These are phyloP conservation scores for Asobara japonica DNA, from an alignment of 1,140 invertebrate genomes.

Conservation along the genomic window DNA sequence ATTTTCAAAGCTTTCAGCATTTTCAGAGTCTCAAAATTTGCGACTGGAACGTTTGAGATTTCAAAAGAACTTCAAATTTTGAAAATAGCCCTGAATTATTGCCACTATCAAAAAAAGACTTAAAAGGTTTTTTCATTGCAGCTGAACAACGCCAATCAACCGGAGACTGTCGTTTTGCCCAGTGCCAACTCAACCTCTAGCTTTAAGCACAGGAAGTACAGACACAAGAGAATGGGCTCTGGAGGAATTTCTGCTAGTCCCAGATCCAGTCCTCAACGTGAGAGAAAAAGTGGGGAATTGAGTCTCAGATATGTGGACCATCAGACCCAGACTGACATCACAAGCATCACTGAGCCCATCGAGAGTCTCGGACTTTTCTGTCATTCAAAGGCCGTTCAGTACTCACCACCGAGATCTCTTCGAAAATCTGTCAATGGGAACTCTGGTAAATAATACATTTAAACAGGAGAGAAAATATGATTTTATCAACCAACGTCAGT, in stretches of 20 bases:
- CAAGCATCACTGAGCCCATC: constrained; percentile 68
- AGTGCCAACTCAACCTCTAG: constrained; percentile 52
- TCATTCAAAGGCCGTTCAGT: constrained; percentile 50
- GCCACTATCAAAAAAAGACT: too few species aligned
- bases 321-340: constrained; percentile 76
- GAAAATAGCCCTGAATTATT: too few species aligned
- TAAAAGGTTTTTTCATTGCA: too few species aligned
- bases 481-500: too few species aligned
- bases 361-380: constrained; percentile 37
- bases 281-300: constrained; percentile 61
- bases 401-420: not conserved
- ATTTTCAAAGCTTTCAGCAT: too few species aligned
- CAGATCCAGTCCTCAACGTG: constrained; percentile 68
- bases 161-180: constrained; percentile 67
- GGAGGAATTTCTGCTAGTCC: constrained; percentile 66
- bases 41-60: too few species aligned
- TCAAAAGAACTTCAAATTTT: too few species aligned
- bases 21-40: too few species aligned
- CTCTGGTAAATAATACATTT: too few species aligned
- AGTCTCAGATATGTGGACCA: constrained; percentile 65
- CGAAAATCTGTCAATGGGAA: constrained; percentile 7
- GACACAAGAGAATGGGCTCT: constrained; percentile 70
- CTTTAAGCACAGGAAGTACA: constrained; percentile 65
- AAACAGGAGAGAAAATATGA: too few species aligned
- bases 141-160: constrained; percentile 69